A percentile compares a stretch with the other conserved stretches of the same genome.
Conservation (phyloP, 2,797 vertebrate species). For the Gallinago solitaria region DNA sequence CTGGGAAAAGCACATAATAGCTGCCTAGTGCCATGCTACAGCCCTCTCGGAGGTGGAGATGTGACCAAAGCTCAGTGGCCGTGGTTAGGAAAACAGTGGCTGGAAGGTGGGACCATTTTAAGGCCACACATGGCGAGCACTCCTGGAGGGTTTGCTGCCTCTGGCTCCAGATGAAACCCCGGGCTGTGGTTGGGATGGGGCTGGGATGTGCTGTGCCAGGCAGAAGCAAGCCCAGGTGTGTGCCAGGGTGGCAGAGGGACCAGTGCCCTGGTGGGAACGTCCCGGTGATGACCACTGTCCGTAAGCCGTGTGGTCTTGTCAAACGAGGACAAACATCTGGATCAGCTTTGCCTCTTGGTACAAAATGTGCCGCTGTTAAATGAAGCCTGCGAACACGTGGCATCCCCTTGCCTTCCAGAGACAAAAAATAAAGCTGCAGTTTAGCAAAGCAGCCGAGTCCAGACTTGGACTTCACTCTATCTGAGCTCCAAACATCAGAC, state of each 20-base stretch:
- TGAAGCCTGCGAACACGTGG: accelerated
- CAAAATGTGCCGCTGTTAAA: accelerated
- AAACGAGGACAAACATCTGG: background rate
- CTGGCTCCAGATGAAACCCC: accelerated
- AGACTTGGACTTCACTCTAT: too few relatives aligned
- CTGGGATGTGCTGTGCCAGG: background rate
- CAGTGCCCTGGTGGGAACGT: background rate
- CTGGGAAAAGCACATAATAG: background rate
- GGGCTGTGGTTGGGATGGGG: background rate
- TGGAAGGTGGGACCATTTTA: background rate
- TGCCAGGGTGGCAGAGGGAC: background rate
- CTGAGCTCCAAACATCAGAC: background rate
- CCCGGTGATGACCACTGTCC: background rate
- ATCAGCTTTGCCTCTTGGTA: background rate
- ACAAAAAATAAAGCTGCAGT: background rate
- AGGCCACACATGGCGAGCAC: accelerated
- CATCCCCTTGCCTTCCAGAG: background rate
- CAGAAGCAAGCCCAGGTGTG: background rate
- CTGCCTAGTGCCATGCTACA: accelerated
- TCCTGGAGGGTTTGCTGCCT: background rate
- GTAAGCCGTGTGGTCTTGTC: accelerated
- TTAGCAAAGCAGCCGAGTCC: background rate
- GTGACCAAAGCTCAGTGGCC: background rate
- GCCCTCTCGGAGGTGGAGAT: accelerated
- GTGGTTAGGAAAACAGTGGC: accelerated